These are phyloP conservation scores for Cyanoramphus novaezelandiae DNA, from an alignment of 2,113 vertebrate species.

Conservation along the genomic window DNA sequence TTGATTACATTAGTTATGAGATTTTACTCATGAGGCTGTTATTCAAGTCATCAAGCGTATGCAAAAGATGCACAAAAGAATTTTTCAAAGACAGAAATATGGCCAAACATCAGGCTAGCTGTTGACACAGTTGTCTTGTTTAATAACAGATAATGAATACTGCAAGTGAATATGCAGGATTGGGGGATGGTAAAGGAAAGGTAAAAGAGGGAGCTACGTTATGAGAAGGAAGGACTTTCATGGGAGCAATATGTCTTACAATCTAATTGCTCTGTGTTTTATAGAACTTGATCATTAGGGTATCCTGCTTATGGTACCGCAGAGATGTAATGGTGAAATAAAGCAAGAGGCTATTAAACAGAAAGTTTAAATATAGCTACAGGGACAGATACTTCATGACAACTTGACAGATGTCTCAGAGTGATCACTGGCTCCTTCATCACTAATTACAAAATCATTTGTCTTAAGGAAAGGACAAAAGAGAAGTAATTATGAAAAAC, in stretches of 20 bases:
- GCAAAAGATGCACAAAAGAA: not conserved
- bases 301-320: slow-evolving; percentile 75
- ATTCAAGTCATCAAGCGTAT: not conserved
- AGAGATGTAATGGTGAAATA: slow-evolving; percentile 81
- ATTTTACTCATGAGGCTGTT: not conserved
- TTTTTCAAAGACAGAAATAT: not conserved
- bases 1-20: not conserved
- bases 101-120: slow-evolving; percentile 24
- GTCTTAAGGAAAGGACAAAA: slow-evolving; percentile 86
- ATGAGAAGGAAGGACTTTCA: slow-evolving; percentile 68
- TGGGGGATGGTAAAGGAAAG: slow-evolving; percentile 6
- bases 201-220: slow-evolving; percentile 5
- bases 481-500: slow-evolving; percentile 87
- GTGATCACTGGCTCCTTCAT: slow-evolving; percentile 82
- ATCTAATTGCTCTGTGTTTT: slow-evolving; percentile 81
- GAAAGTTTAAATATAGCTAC: slow-evolving; percentile 88
- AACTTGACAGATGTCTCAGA: slow-evolving; percentile 86
- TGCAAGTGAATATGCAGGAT: not conserved
- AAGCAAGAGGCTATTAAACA: slow-evolving; percentile 84
- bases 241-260: slow-evolving; percentile 75
- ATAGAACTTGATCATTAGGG: slow-evolving; percentile 81
- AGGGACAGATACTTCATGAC: slow-evolving; percentile 83
- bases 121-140: slow-evolving; percentile 41
- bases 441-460: slow-evolving; percentile 87
- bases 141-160: slow-evolving; percentile 10